Evolutionary conservation across 2,888 invertebrate species (phyloP), one percentile per base, ranked within the genome.

Genomic region (Nemoura dubitans): DNA sequence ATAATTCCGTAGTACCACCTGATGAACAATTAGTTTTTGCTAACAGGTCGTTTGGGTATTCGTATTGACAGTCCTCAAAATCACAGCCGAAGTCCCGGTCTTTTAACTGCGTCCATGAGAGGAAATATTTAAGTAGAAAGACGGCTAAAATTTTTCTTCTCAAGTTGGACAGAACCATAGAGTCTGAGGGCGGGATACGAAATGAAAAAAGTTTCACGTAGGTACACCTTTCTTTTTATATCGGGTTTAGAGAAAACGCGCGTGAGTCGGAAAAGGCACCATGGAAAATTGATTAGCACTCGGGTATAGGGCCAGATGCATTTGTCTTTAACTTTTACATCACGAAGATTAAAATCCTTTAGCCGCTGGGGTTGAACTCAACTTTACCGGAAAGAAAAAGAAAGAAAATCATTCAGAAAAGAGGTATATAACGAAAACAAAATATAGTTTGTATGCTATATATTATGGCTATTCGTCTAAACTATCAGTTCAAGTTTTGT

Each of bases 151-250:
- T n/a, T n/a, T n/a, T n/a, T n/a, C n/a, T n/a, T n/a, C n/a, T n/a
- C n/a, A n/a, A n/a, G n/a, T n/a, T n/a, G n/a, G n/a, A n/a, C n/a
- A n/a, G n/a, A n/a, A n/a, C n/a, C n/a, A n/a, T n/a, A n/a, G n/a
- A n/a, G n/a, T n/a, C n/a, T n/a, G n/a, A n/a, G 59, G 14, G 16
- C 59, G 59, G 59, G 59, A 59, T 59, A 59, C 59, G 59, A 59
- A 59, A 59, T 59, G 59, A 59, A 59, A 59, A 59, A 59, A 59
- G 59, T 59, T 59, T 59, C 59, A 59, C 59, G 59, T 59, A 59
- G 59, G 59, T 59, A 59, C 2, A 7, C 36, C 59, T 21, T 16
- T 7, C 59, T 59, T 59, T 59, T 7, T 59, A 59, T 59, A 59
- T 59, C 59, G 59, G 59, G 6, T 59, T 14, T 1, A 21, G 59